Percentiles rank a stretch among this genome's conserved stretches.
Conservation (phyloP, 2,113 vertebrate genomes). For the Poeciliopsis turrubarensis region DNA sequence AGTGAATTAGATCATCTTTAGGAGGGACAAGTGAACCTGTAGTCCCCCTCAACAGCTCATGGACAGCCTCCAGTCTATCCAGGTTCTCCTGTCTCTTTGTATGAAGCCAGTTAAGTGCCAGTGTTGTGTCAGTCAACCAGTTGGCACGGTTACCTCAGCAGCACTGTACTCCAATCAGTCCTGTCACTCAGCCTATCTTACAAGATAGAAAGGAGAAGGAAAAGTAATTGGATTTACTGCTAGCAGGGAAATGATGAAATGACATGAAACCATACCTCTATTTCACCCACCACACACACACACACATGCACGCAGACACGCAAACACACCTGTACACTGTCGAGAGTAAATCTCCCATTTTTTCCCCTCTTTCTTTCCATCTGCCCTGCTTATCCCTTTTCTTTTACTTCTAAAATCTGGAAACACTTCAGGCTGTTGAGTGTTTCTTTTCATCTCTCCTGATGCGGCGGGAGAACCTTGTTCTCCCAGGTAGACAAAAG, state of each 20-base stretch:
- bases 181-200: conserved; percentile 74
- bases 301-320: conserved; percentile 14
- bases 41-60: conserved; percentile 39
- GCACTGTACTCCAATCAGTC: conserved; percentile 49
- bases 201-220: conserved; percentile 62
- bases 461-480: conserved; percentile 56
- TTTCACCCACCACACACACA: conserved; percentile 39
- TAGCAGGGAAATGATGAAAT: conserved; percentile 76
- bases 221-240: conserved; percentile 77
- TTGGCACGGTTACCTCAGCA: conserved; percentile 62
- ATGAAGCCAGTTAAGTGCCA: conserved; percentile 53
- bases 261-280: conserved; percentile 61
- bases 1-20: conserved; percentile 24
- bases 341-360: conserved; percentile 19
- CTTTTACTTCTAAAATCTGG: conserved; percentile 60
- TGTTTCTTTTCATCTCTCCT: conserved; percentile 61
- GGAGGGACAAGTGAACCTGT: conserved; percentile 35
- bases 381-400: conserved; percentile 25
- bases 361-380: conserved; percentile 8
- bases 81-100: conserved; percentile 51
- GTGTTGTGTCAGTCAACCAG: conserved; percentile 61
- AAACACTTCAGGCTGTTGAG: conserved; percentile 62
- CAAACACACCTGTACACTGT: conserved; percentile 47
- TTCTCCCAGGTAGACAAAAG: conserved; percentile 68
- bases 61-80: conserved; percentile 50